Evolutionary conservation across 35 echinoderm and acorn worm species (phyloP).

Genomic region (Chiridota heheva): DNA sequence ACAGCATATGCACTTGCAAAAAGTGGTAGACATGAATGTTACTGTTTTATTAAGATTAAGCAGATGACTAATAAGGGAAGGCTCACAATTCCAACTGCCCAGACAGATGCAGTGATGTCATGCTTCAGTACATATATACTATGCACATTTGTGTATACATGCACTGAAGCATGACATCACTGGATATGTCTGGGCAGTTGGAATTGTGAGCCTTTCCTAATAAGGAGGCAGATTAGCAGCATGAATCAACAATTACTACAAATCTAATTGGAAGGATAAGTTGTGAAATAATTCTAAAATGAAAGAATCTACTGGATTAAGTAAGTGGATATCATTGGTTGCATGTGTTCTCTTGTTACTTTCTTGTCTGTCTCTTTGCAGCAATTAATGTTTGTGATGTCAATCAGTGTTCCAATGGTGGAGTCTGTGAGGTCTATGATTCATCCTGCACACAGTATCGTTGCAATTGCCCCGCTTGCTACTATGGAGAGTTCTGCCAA

Average conservation of each 20-base stretch:
- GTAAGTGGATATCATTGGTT: background rate
- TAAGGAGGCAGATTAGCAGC: background rate
- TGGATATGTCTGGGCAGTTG: too few relatives aligned
- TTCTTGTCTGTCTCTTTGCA: conserved; percentile 13
- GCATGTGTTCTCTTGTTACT: background rate
- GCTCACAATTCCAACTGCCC: background rate
- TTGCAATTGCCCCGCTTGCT: conserved; percentile 49
- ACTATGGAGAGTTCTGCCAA: conserved; percentile 42
- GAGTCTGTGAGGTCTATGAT: conserved; percentile 6
- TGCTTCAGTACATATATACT: too few relatives aligned
- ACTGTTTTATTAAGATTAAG: background rate
- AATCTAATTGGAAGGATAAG: background rate
- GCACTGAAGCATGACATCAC: too few relatives aligned
- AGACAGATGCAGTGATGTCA: too few relatives aligned
- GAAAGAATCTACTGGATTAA: background rate
- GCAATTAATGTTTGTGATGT: conserved; percentile 41
- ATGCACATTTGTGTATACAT: too few relatives aligned
- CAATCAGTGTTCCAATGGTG: conserved; percentile 42
- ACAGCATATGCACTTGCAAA: background rate
- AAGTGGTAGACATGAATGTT: background rate
- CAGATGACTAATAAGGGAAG: background rate
- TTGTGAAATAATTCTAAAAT: background rate
- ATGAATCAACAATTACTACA: background rate
- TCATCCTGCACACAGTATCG: conserved; percentile 42
- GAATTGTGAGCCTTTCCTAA: too few relatives aligned